phyloP scores from a whole-genome alignment of 1,140 invertebrate genomes.

The Dendroctonus ponderosae region DNA sequence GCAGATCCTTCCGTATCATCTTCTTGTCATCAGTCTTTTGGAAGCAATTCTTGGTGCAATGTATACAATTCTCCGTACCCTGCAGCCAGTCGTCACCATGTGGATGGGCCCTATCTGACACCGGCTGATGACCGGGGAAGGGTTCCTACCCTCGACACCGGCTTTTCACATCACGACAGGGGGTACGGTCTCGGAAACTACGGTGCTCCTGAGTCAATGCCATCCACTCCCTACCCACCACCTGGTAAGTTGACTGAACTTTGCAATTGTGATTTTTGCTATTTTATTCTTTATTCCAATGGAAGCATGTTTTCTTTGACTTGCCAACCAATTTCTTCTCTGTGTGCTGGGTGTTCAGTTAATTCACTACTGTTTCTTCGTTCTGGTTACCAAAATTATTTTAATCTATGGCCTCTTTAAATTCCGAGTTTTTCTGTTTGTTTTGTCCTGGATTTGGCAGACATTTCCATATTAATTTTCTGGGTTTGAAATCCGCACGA shows the following conservation, averaged over 20 bases:
- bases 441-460: no score
- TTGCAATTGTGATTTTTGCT: no score
- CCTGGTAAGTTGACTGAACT: constrained; percentile 57
- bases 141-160: constrained; percentile 62
- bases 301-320: no score
- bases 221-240: constrained; percentile 75
- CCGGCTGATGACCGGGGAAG: constrained; percentile 66
- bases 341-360: no score
- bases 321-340: no score
- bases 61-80: constrained; percentile 63
- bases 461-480: no score
- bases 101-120: constrained; percentile 63
- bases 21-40: constrained; percentile 71
- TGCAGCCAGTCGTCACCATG: constrained; percentile 62
- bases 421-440: no score
- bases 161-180: constrained; percentile 60
- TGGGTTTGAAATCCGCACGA: no score
- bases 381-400: background rate
- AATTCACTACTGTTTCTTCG: no score
- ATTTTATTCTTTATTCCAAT: no score
- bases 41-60: constrained; percentile 69
- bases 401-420: background rate
- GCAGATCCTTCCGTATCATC: constrained; percentile 58
- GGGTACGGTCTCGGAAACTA: constrained; percentile 76
- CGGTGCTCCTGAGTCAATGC: constrained; percentile 68